These are phyloP conservation scores for Apodemus sylvaticus DNA, from an alignment of 2,113 vertebrate genomes.

Conservation along the genomic window DNA sequence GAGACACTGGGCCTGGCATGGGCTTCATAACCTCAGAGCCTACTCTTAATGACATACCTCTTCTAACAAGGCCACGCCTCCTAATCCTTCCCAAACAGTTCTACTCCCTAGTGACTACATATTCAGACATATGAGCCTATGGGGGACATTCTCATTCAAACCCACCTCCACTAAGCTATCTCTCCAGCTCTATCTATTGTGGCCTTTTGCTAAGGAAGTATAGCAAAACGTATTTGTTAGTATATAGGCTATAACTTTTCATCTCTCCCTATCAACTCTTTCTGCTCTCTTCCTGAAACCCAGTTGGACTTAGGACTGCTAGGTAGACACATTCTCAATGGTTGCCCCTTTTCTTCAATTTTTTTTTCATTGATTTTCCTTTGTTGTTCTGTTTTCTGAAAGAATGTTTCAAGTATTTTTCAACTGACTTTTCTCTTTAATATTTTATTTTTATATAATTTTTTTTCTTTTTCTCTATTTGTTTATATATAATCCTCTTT, in stretches of 20 bases:
- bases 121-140: neutral
- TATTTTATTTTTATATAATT: slow-evolving; percentile 27
- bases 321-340: neutral
- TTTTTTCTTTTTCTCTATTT: neutral
- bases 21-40: neutral
- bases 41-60: neutral
- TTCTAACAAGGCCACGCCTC: neutral
- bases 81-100: neutral
- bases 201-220: neutral
- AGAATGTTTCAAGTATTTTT: neutral
- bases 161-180: neutral
- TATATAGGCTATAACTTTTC: neutral
- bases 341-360: neutral
- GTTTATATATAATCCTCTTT: neutral
- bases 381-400: neutral
- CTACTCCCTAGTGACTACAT: neutral
- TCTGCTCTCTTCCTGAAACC: neutral
- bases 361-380: neutral
- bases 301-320: neutral
- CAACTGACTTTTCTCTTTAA: neutral
- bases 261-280: neutral
- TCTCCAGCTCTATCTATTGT: neutral
- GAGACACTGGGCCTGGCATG: neutral
- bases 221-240: neutral
- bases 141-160: neutral